A percentile compares a stretch with the other conserved stretches of the same genome.
Evolutionary conservation across 2,113 vertebrate species (phyloP).

Genomic region (Centrocercus urophasianus): DNA sequence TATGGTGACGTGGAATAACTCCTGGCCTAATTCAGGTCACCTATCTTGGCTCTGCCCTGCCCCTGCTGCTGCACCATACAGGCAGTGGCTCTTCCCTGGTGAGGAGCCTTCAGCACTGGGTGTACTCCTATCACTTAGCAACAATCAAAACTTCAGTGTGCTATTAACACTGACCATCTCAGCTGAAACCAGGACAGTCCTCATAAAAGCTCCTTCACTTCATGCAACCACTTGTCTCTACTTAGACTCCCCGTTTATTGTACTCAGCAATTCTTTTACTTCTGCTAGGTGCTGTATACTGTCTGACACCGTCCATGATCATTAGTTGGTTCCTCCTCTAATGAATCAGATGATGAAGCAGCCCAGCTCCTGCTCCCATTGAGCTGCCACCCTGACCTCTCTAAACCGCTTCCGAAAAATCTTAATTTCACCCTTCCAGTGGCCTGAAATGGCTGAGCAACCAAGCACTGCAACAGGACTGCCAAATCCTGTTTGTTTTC

Average conservation of each 20-base stretch:
- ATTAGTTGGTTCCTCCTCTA: not conserved
- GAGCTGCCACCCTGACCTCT: not conserved
- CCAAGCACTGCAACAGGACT: not conserved
- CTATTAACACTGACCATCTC: not conserved
- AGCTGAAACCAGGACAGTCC: not conserved
- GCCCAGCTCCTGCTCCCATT: not conserved
- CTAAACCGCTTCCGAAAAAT: not conserved
- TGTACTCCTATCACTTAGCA: not conserved
- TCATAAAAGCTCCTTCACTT: not conserved
- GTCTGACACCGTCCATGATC: not conserved
- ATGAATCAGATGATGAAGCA: not conserved
- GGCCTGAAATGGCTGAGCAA: not conserved
- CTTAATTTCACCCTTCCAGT: not conserved
- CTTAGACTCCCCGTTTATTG: not conserved
- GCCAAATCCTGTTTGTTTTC: slow-evolving; percentile 22
- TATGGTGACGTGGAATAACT: too few relatives aligned
- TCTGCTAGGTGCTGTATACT: not conserved
- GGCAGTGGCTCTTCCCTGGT: not conserved
- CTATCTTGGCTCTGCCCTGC: not conserved
- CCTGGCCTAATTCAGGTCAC: too few relatives aligned
- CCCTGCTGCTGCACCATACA: not conserved
- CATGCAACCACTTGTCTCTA: not conserved
- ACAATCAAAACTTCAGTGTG: not conserved
- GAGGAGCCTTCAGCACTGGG: not conserved
- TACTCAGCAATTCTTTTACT: not conserved